Base-by-base conservation (phyloP, 2,888 invertebrate genomes). In the Erannis defoliaria region DNA sequence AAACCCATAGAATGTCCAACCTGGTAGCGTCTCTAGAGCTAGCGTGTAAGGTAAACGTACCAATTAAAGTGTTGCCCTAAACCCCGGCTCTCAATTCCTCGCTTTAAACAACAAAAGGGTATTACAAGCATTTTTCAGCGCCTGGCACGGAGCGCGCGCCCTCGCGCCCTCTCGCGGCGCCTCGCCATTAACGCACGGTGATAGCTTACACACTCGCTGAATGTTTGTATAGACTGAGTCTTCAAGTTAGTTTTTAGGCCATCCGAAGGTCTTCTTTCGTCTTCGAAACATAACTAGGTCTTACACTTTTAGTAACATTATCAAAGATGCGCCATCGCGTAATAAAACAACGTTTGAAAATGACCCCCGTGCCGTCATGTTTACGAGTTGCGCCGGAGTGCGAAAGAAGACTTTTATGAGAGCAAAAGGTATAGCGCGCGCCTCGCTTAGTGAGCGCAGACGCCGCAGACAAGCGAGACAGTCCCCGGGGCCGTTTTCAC, bases 51-150 rank as follows among this genome's bases (percentile, higher is more conserved):
- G 77, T 76, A 77, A 81, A 77, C 74, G 72, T 71, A 73, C 78
- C 79, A 80, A 80, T 82, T 77, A 84, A 70, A 69, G 68, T 59
- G 66, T 66, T 64, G 73, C 72, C 71, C 65, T 76, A 77, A 75
- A 79, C 80, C 81, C 81, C 45, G 53, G 56, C 66, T 88, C 86
- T 87, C 86, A 86, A 87, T 86, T 79, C 80, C 77, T 80, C 79
- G 81, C 80, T 87, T 86, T 82, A 86, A 85, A 84, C 82, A 86
- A 86, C 88, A 85, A 86, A 84, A 84, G 83, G 79, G 74, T 78
- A 85, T 86, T 86, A 83, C 81, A 68, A 75, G 81, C 81, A 83
- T 82, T 82, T 82, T 81, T 76, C 78, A 74, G 88, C 78, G 77
- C 84, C 87, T 70, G 90, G 89, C 67, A 85, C 90, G 64, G 76